Conservation (phyloP, 2,797 vertebrate species). For the Cirrhinus mrigala region DNA sequence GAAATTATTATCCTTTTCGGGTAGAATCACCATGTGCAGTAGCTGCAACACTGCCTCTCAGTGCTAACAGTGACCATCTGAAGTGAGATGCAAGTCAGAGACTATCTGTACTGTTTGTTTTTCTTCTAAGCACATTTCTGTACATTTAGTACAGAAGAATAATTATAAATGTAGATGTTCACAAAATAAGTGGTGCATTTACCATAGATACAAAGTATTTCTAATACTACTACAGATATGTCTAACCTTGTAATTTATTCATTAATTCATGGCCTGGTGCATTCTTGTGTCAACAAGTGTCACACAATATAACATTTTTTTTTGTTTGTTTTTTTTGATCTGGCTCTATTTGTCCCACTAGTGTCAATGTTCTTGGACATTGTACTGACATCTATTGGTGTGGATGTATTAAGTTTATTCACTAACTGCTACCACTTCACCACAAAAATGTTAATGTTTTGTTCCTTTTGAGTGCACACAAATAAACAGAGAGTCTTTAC, state of each 20-base stretch:
- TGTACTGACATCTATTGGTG: not conserved
- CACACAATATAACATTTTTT: not conserved
- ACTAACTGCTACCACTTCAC: not conserved
- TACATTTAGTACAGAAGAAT: not conserved
- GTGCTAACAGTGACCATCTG: constrained; percentile 35
- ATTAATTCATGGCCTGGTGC: not conserved
- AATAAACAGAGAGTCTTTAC: too few relatives aligned
- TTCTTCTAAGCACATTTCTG: not conserved
- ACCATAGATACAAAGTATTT: not conserved
- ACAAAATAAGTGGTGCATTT: not conserved
- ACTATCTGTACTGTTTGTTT: constrained; percentile 4
- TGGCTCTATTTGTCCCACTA: not conserved
- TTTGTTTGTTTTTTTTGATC: not conserved
- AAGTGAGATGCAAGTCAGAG: constrained; percentile 19
- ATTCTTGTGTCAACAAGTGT: not conserved
- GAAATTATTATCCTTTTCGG: not conserved
- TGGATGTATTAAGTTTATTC: not conserved
- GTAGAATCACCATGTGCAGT: not conserved
- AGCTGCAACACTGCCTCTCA: constrained; percentile 17
- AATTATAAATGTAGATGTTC: not conserved
- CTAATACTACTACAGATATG: not conserved
- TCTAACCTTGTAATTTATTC: not conserved
- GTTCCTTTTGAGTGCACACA: too few relatives aligned
- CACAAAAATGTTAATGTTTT: not conserved
- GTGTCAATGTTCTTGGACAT: not conserved